Evolutionary conservation across 2,113 vertebrate species (phyloP), one percentile per base, ranked within the genome.

Genomic region (Leucosticte australis): DNA sequence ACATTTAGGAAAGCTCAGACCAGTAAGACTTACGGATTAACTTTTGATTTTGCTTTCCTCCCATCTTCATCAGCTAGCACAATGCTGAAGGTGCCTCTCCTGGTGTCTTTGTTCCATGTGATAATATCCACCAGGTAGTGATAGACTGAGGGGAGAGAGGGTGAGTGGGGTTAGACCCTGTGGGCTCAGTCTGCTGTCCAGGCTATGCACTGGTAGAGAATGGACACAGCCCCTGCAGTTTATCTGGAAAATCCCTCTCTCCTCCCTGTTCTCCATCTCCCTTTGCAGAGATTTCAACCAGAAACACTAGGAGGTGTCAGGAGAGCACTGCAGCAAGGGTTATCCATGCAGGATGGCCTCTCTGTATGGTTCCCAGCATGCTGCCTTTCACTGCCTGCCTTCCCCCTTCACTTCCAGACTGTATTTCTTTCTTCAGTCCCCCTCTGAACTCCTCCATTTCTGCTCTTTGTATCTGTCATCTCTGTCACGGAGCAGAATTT

Each of bases 91-190:
- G 97, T 98, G 19, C 98, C 99, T 97, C 97, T 98, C 44, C 92
- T 98, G 50, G 89, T 56, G 4, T 97, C 94, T 78, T 97, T 97
- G 91, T 99, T 99, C 99, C 99, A 99, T 6, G 98, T 97, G 80
- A 98, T 75, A 81, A 99, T 97, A 20, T 99, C 98, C 97, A 99
- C 84, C 78, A 93, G 97, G 93, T 99, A 99, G 94, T 97, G 96
- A 87, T 98, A 98, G 69, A 97, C 99, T 99, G 69, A 84, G 44
- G 59, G 7, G 88, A 91, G 81, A 88, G 37, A 90, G 56, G 59
- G 31, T 7, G 37, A 53, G n/a, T 1, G 3, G 0, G 3, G 33
- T 96, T 26, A 93, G 75, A 56, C 17, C 47, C 24, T 35, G 47
- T 42, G 27, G 4, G 2, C 30, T 49, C 12, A 6, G 23, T 57